Base-by-base conservation (phyloP, 2,113 vertebrate genomes). In the Eulacestoma nigropectus region DNA sequence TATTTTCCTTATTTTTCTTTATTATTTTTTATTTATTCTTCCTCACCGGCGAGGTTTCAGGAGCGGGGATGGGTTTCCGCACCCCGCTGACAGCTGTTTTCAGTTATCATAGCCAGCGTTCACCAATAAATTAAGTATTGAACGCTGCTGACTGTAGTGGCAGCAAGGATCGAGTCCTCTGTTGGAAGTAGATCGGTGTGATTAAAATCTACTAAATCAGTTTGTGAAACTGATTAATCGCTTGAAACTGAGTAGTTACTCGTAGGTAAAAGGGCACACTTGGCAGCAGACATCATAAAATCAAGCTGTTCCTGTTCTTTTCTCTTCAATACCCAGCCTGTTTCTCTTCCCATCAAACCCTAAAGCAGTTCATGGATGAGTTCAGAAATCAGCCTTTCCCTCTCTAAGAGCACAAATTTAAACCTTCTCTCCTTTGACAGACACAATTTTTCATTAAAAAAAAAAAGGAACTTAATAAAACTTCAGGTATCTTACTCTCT, bases 251-350 rank as follows among this genome's bases (percentile, higher is more conserved):
- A 42, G 68, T 32, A 35, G 4, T 59, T 77, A 32, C 13, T 35
- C 7, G 29, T n/a, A n/a, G 39, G 44, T 69, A 16, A 68, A 67
- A 57, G 33, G 16, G 53, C 26, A 13, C 19, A 1, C 26, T 44
- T 4, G 1, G 23, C 77, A 55, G 44, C 39, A 59, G 46, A 21
- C 7, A 6, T 6, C 7, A 18, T 18, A 37, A 52, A 73, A 60
- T 13, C 16, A 18, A 52, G 12, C 42, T 52, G 33, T 15, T 47
- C 11, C 16, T 23, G 21, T 27, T 9, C 4, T 59, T 53, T 62
- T 10, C 4, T 59, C 47, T 62, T 9, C 2, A 1, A 8, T 10
- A 33, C 0, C 4, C 7, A 49, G 4, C 53, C 44, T 32, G 18
- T 50, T 80, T 42, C 7, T 75, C 29, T 30, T 73, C 33, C 49